A percentile compares a stretch with the other conserved stretches of the same genome.
Conservation (phyloP, 2,797 vertebrate genomes). For the Brotula barbata region DNA sequence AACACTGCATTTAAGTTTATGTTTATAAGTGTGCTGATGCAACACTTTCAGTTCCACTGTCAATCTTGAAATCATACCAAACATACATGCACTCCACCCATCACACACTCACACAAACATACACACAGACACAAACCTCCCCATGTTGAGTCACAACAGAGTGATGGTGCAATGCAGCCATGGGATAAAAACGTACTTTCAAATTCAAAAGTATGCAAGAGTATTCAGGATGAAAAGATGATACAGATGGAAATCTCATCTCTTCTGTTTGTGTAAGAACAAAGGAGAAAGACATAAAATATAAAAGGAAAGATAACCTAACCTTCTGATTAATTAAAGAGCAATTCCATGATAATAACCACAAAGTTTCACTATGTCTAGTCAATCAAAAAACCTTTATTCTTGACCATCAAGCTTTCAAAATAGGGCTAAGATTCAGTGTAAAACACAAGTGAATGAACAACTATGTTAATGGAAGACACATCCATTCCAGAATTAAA, state of each 20-base stretch:
- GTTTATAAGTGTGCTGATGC: not conserved
- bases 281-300: not conserved
- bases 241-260: not conserved
- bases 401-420: conserved; percentile 63
- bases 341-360: conserved; percentile 41
- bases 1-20: conserved; percentile 1
- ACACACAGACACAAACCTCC: conserved; percentile 24
- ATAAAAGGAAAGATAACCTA: too few species aligned
- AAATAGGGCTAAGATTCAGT: conserved; percentile 42
- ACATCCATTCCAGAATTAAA: conserved; percentile 53
- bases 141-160: conserved; percentile 54
- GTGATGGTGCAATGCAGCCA: conserved; percentile 68
- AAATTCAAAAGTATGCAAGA: conserved; percentile 20
- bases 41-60: conserved; percentile 7
- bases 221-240: conserved; percentile 3
- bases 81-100: conserved; percentile 3
- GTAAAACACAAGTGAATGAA: conserved; percentile 50
- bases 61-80: conserved; percentile 8
- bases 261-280: too few species aligned
- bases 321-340: too few species aligned
- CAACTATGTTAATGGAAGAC: conserved; percentile 47
- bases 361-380: conserved; percentile 43
- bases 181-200: conserved; percentile 33
- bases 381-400: conserved; percentile 69
- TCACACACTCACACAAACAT: conserved; percentile 6